Conservation (phyloP, 2,888 invertebrate genomes). For the Sthenelais limicola region DNA sequence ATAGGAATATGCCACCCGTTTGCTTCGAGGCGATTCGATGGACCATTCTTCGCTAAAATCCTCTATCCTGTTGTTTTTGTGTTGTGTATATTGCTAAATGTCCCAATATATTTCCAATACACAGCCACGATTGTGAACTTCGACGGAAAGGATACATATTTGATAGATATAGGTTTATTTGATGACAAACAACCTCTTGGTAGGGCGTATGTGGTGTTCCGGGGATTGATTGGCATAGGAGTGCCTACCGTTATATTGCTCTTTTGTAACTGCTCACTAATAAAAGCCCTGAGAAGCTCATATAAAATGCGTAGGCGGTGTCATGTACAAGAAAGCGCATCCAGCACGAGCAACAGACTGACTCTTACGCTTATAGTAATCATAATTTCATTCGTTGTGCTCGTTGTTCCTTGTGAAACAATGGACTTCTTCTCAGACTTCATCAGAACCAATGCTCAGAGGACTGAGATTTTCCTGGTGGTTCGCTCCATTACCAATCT, state of each 20-base stretch:
- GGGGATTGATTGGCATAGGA: slow-evolving; percentile 64
- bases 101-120: slow-evolving; percentile 43
- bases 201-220: slow-evolving; percentile 47
- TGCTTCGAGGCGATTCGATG: slow-evolving; percentile 62
- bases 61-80: slow-evolving; percentile 52
- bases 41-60: slow-evolving; percentile 58
- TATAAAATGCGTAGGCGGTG: slow-evolving; percentile 39
- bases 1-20: slow-evolving; percentile 68
- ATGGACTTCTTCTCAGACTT: slow-evolving; percentile 60
- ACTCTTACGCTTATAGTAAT: slow-evolving; percentile 68
- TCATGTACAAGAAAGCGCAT: slow-evolving; percentile 20
- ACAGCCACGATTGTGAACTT: slow-evolving; percentile 12
- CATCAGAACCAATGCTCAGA: slow-evolving; percentile 27
- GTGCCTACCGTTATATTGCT: slow-evolving; percentile 64
- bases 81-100: slow-evolving; percentile 18
- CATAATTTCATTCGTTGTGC: slow-evolving; percentile 63
- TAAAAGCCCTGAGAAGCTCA: slow-evolving; percentile 52
- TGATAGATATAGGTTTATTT: slow-evolving; percentile 47
- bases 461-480: slow-evolving; percentile 40
- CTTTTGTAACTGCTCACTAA: slow-evolving; percentile 66
- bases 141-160: slow-evolving; percentile 21
- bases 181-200: slow-evolving; percentile 31
- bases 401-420: slow-evolving; percentile 67
- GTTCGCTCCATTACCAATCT: slow-evolving; percentile 43
- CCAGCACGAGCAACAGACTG: slow-evolving; percentile 51